phyloP scores from a whole-genome alignment of 1,140 invertebrate genomes.

The Radopholus similis region DNA sequence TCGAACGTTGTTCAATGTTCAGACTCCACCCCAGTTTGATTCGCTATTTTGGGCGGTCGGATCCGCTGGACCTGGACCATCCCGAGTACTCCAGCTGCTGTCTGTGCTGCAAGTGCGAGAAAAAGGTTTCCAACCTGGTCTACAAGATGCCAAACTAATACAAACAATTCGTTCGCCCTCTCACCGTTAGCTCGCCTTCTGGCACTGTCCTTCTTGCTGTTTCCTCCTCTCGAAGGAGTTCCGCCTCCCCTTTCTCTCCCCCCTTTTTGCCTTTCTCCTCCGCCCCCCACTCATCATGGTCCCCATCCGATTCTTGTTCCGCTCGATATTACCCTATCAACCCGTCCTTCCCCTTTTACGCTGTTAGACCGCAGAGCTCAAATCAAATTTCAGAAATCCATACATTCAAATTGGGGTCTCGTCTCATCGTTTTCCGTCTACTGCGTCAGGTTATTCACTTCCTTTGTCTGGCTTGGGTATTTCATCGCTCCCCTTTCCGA shows the following conservation, averaged over 20 bases:
- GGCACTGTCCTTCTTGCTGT: neutral
- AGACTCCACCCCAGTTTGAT: conserved; percentile 54
- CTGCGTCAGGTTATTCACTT: too few species aligned
- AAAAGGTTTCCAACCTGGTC: neutral
- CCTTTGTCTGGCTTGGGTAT: too few species aligned
- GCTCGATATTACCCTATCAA: too few species aligned
- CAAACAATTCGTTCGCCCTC: neutral
- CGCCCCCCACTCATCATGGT: too few species aligned
- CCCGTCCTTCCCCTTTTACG: too few species aligned
- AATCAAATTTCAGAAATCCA: too few species aligned
- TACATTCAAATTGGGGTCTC: too few species aligned
- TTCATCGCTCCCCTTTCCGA: too few species aligned
- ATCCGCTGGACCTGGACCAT: conserved; percentile 46
- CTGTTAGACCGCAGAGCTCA: too few species aligned
- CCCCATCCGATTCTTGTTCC: too few species aligned
- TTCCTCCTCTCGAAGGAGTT: neutral
- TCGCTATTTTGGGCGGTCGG: conserved; percentile 51
- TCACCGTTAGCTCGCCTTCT: neutral
- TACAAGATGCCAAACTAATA: too few species aligned
- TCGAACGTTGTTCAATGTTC: conserved; percentile 10
- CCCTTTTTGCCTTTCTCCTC: neutral
- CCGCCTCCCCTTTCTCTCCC: neutral
- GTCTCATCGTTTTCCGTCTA: too few species aligned
- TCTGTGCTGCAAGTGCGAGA: conserved; percentile 24
- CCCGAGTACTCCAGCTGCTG: conserved; percentile 42